Base-by-base conservation (phyloP, 2,888 invertebrate species). In the Cantharis flavilabris region DNA sequence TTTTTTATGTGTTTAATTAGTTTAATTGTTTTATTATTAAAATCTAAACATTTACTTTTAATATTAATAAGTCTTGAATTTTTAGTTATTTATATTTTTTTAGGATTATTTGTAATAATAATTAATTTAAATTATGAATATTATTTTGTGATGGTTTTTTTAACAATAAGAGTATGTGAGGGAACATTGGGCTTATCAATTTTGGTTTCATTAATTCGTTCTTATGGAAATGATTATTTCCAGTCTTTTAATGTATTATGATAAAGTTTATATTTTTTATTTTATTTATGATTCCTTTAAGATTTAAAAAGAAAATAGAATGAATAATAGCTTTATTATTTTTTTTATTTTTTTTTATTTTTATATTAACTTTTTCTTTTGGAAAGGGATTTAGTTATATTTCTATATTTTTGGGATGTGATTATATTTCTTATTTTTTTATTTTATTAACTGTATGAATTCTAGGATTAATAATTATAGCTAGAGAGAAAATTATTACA, bases 111-210 rank as follows among this genome's bases (percentile, higher is more conserved):
- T 26, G 4, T 26, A 9, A 26, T 26, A 9, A 26, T 26, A 9
- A 9, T 9, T 26, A 9, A 26, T 26, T 26, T 26, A 26, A 26
- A 26, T 9, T 26, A 26, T 26, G 26, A 87, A 65, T 28, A 49
- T 76, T 64, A 70, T 79, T 71, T 73, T 64, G 9, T 23, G 2
- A 72, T 70, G 33, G n/a, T 26, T 92, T 86, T 92, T 91, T 90
- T 92, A 86, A 89, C 90, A 75, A 90, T 92, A 89, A 89, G 90
- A 78, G 92, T 93, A 71, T 92, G 92, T 91, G 93, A 93, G 26
- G 91, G 92, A 0, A 91, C 90, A 81, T 90, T 93, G 88, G 92
- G 92, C 0, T 83, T 93, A 84, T 90, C 91, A 9, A 89, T 93
- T 90, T 90, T 93, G 3, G 77, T 77, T 69, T 72, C 89, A 33